Conservation (phyloP, 2,888 invertebrate species). For the Drosophila anomalata region DNA sequence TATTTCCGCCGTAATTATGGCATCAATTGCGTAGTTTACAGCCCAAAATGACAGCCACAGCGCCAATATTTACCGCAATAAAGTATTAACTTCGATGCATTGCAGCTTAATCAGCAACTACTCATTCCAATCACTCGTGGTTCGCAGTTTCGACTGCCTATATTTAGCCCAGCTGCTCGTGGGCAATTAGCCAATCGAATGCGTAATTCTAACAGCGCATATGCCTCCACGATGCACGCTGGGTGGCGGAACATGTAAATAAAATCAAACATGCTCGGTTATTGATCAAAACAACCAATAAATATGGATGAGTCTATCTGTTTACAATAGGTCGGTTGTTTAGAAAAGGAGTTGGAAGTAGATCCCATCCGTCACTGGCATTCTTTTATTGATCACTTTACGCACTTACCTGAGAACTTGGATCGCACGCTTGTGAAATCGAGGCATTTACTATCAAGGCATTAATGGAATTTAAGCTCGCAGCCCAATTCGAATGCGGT, state of each 20-base stretch:
- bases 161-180: constrained; percentile 31
- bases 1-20: constrained; percentile 50
- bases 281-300: constrained; percentile 17
- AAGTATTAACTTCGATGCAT: constrained; percentile 22
- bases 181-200: constrained; percentile 40
- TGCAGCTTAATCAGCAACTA: constrained; percentile 21
- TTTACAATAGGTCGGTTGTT: not conserved
- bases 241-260: constrained; percentile 20
- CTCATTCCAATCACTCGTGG: constrained; percentile 20
- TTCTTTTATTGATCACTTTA: too few relatives aligned
- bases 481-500: constrained; percentile 31
- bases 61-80: not conserved
- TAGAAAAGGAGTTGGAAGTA: not conserved
- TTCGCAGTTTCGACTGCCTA: constrained; percentile 58
- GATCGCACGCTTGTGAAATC: too few relatives aligned
- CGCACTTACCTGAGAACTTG: constrained; percentile 14
- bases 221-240: constrained; percentile 4
- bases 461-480: constrained; percentile 71
- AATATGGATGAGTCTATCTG: not conserved
- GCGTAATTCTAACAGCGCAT: constrained; percentile 58
- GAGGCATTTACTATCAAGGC: constrained; percentile 56
- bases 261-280: constrained; percentile 25
- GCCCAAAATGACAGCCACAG: constrained; percentile 14
- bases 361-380: not conserved
- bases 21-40: constrained; percentile 76